Evolutionary conservation across 53 echinoderm and acorn worm genomes (phyloP).

Genomic region (Patiria pectinifera): DNA sequence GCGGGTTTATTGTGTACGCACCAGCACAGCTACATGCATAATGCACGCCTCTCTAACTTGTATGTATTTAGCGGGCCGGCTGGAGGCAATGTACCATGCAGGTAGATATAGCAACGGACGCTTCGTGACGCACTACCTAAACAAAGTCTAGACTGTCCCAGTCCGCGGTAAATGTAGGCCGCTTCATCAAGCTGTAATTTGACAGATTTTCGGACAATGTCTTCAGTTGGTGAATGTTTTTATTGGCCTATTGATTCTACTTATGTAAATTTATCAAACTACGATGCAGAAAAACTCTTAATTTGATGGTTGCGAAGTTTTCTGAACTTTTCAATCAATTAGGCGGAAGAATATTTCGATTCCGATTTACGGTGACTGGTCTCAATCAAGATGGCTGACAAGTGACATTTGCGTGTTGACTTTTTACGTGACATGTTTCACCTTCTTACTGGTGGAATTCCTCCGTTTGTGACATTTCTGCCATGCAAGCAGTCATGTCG

Average conservation of each 20-base stretch:
- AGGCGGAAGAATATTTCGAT: constrained; percentile 44
- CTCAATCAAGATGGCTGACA: constrained; percentile 56
- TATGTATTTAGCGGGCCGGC: no score
- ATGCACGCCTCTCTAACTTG: not conserved
- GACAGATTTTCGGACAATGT: not conserved
- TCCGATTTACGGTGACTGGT: not conserved
- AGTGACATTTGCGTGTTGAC: constrained; percentile 46
- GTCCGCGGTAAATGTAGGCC: constrained; percentile 49
- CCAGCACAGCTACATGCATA: constrained; percentile 25
- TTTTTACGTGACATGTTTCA: constrained; percentile 43
- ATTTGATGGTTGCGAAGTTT: not conserved
- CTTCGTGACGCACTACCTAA: constrained; percentile 48
- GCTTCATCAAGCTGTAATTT: not conserved
- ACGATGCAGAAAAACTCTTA: not conserved
- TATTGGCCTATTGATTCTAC: not conserved
- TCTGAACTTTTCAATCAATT: constrained; percentile 54
- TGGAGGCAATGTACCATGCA: constrained; percentile 31
- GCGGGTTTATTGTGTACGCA: constrained; percentile 19
- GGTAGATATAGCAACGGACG: constrained; percentile 65
- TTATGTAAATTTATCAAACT: not conserved
- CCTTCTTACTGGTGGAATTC: constrained; percentile 6
- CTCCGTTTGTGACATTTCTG: constrained; percentile 25
- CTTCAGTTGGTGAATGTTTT: not conserved
- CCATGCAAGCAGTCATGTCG: constrained; percentile 62
- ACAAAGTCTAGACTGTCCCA: constrained; percentile 59